Evolutionary conservation across 2,888 invertebrate species (phyloP), one percentile per base, ranked within the genome.

Genomic region (Acheta domesticus): DNA sequence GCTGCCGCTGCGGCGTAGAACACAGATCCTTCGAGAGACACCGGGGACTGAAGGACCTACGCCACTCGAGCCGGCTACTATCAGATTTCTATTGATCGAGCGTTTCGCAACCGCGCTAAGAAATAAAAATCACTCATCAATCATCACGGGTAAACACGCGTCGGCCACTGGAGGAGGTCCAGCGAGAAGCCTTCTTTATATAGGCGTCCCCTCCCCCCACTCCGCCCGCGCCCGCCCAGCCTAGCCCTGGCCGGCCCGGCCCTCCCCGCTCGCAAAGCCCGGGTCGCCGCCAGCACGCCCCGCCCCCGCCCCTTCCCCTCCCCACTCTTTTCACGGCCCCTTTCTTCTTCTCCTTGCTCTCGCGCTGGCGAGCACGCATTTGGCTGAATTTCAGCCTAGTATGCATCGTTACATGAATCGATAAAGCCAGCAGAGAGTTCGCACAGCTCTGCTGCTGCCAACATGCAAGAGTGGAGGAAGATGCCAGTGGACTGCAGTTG

Each of bases 111-210:
- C 14, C 14, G 62, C 62, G n/a, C 62, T n/a, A 62, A n/a, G 14
- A 19, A 14, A 62, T 62, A 62, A 14, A 62, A 36, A 62, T n/a
- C n/a, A 62, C 62, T 62, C 62, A 62, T 62, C 62, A 62, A 62
- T 62, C 62, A 62, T 62, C 62, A 62, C 62, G 62, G n/a, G 62
- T 62, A 62, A 62, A 62, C 62, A 62, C 62, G 62, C 16, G n/a
- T 62, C 62, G n/a, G 62, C 62, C 62, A 62, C 62, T 62, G 62
- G 62, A 62, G 62, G 62, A 62, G 62, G 62, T 62, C 62, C 62
- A 62, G 62, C 62, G 14, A 14, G 62, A n/a, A 14, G n/a, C 62
- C 14, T 14, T n/a, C n/a, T n/a, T 62, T 62, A 62, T 62, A 62
- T 62, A 62, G 62, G n/a, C 14, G 62, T 4, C 14, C 62, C 62